Percentiles rank a stretch among this genome's conserved stretches.
These are phyloP conservation scores for Lathronympha strigana DNA, from an alignment of 2,888 invertebrate genomes.

Conservation along the genomic window DNA sequence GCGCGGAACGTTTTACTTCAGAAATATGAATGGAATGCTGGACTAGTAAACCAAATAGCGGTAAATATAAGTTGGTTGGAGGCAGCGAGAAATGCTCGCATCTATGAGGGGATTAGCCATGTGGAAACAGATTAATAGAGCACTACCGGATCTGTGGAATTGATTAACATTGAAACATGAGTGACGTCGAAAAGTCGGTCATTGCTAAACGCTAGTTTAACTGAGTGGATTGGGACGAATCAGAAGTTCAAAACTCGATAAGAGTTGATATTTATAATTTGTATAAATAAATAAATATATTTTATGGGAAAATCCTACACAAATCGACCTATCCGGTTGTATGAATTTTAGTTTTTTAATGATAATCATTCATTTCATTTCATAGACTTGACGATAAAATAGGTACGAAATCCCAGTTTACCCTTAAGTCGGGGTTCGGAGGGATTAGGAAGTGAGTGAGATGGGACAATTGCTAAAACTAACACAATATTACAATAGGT, in stretches of 20 bases:
- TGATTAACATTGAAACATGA: conserved; percentile 45
- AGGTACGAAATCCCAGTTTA: no score
- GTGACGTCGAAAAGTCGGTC: conserved; percentile 36
- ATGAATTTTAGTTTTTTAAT: no score
- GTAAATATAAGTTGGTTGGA: conserved; percentile 38
- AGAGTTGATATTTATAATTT: no score
- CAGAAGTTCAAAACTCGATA: not conserved
- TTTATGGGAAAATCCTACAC: no score
- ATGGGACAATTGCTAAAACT: no score
- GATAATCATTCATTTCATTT: no score
- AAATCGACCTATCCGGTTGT: no score
- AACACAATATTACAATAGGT: no score
- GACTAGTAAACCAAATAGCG: conserved; percentile 25
- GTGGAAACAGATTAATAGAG: conserved; percentile 58
- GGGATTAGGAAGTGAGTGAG: no score
- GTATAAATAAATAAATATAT: no score
- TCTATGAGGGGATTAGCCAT: conserved; percentile 56
- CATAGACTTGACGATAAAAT: no score
- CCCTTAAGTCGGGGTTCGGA: no score
- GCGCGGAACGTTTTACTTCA: not conserved
- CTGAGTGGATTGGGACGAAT: not conserved
- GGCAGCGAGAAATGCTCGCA: conserved; percentile 48
- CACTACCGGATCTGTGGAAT: conserved; percentile 48
- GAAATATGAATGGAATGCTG: conserved; percentile 21
- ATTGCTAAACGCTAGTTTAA: conserved; percentile 15